Base-by-base conservation (phyloP, 1,140 invertebrate species). In the Cephus cinctus region DNA sequence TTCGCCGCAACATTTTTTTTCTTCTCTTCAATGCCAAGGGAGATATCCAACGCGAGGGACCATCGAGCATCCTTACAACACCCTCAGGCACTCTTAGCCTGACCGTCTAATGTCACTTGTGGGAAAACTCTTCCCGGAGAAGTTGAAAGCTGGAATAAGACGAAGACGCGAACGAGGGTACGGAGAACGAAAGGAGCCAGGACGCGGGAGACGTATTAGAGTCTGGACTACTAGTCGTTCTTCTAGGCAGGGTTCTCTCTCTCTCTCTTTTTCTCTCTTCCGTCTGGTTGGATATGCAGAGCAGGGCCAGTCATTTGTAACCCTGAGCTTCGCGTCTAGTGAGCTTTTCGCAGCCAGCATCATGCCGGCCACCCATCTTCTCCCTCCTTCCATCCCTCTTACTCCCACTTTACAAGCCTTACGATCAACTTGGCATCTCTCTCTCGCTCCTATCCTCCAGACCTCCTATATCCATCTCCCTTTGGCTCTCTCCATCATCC, bases 251-350 rank as follows among this genome's bases (percentile, higher is more conserved):
- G 11, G 11, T 15, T 38, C 16, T 9, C 16, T 9, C 35, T 38
- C 27, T 30, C 9, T 30, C 27, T 30, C 27, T 30, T 12, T 12
- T 12, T 30, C 27, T 8, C 27, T 30, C 27, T 30, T 12, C 27
- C 12, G 8, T 61, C 55, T 65, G 38, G 56, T 68, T 65, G 61
- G 56, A 62, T 67, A 67, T 69, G 66, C 63, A 65, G 56, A 61
- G 54, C 59, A 25, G 47, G 47, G 46, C n/a, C 45, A 55, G 59
- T 63, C 59, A 69, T 69, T 69, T 67, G 65, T 69, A 67, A 67
- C 57, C 36, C 55, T 56, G 56, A 57, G 6, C 25, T n/a, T 6
- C 25, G 6, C 6, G 25, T 27, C 32, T 27, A 20, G 23, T 30
- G 41, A 45, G 42, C 35, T 45, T 45, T 45, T 43, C 35, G 32